A percentile compares a stretch with the other conserved stretches of the same genome.
phyloP scores from a whole-genome alignment of 2,797 vertebrate species.

The Megaceryle alcyon region DNA sequence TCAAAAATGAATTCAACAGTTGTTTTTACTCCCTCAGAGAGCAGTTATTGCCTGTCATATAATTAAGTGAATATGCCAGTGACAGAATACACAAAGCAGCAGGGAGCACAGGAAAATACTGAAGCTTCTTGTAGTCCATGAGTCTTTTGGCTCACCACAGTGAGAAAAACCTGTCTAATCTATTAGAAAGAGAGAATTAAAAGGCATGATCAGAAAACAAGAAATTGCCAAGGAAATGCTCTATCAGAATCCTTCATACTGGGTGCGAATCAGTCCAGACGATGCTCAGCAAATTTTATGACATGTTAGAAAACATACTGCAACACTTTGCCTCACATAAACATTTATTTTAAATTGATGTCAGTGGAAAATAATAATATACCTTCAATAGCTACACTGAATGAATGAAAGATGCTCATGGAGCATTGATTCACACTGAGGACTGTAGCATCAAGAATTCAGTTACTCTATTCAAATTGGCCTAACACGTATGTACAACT shows the following conservation, averaged over 20 bases:
- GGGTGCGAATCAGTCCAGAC: neutral
- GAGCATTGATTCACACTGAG: neutral
- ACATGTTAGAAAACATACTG: neutral
- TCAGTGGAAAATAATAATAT: neutral
- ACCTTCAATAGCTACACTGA: neutral
- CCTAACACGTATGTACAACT: neutral
- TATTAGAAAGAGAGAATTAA: neutral
- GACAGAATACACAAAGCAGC: slow-evolving; percentile 46
- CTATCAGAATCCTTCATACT: neutral
- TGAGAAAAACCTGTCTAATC: neutral
- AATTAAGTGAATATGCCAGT: slow-evolving; percentile 45
- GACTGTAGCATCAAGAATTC: neutral
- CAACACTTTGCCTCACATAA: neutral
- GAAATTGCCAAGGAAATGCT: neutral
- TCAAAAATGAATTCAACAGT: slow-evolving; percentile 40
- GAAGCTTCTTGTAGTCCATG: neutral
- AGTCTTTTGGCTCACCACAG: neutral
- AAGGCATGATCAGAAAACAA: slow-evolving; percentile 31
- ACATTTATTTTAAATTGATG: slow-evolving; percentile 1
- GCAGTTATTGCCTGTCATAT: slow-evolving; percentile 41
- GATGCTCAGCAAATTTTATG: neutral
- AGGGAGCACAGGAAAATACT: neutral
- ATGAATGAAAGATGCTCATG: neutral
- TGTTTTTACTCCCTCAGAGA: slow-evolving; percentile 49
- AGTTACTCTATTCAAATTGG: neutral